phyloP scores from a whole-genome alignment of 1,140 invertebrate species.

The Cylas formicarius region DNA sequence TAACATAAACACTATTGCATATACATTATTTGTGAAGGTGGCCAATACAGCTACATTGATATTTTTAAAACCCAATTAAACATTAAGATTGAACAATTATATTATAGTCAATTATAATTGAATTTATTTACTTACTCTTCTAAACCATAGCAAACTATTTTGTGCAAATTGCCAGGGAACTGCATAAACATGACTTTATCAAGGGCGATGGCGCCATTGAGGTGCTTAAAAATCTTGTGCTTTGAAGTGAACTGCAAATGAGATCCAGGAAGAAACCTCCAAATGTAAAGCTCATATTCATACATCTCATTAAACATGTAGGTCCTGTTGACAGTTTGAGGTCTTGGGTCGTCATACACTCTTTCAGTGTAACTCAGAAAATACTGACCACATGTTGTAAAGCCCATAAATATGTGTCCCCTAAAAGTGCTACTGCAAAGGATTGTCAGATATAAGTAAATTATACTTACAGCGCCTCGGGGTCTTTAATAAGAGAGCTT shows the following conservation, averaged over 20 bases:
- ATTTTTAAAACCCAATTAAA: too few species aligned
- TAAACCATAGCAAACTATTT: slow-evolving; percentile 40
- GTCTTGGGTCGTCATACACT: slow-evolving; percentile 9
- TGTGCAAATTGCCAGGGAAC: slow-evolving; percentile 38
- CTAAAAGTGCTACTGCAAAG: too few species aligned
- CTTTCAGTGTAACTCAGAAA: slow-evolving; percentile 69
- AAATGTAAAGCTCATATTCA: slow-evolving; percentile 39
- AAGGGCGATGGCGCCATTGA: slow-evolving; percentile 29
- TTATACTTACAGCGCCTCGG: slow-evolving; percentile 39
- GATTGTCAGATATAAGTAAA: slow-evolving; percentile 15
- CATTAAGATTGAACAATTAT: not conserved
- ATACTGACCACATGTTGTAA: slow-evolving; percentile 88
- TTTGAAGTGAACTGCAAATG: slow-evolving; percentile 33
- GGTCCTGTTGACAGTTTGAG: slow-evolving; percentile 16
- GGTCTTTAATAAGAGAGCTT: slow-evolving; percentile 32
- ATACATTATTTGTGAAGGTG: too few species aligned
- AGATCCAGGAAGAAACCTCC: slow-evolving; percentile 37
- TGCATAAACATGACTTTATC: slow-evolving; percentile 39
- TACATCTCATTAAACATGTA: slow-evolving; percentile 23
- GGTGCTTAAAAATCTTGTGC: slow-evolving; percentile 39
- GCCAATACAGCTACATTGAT: too few species aligned
- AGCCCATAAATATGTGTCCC: slow-evolving; percentile 82
- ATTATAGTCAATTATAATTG: slow-evolving; percentile 2
- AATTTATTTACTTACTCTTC: slow-evolving; percentile 28
- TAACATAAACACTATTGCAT: too few species aligned